These are phyloP conservation scores for Channa argus DNA, from an alignment of 2,113 vertebrate species.

Conservation along the genomic window DNA sequence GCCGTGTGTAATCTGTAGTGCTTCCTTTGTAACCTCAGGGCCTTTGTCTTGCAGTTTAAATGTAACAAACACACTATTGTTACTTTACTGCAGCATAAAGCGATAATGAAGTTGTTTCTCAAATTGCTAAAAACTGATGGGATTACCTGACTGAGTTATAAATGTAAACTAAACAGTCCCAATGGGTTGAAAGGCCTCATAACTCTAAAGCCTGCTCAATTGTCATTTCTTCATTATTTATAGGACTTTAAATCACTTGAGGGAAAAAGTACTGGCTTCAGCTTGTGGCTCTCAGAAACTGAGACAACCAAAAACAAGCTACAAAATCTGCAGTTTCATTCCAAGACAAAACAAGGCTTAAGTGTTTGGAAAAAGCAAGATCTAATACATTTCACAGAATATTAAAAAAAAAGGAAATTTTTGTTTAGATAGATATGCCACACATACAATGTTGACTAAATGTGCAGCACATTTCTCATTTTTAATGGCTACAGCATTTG, in stretches of 20 bases:
- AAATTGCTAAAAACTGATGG: slow-evolving; percentile 18
- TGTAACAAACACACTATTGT: slow-evolving; percentile 46
- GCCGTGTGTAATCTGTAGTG: slow-evolving; percentile 34
- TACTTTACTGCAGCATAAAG: slow-evolving; percentile 46
- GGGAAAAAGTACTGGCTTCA: slow-evolving; percentile 2
- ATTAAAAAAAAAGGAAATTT: slow-evolving; percentile 1
- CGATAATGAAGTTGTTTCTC: slow-evolving; percentile 44
- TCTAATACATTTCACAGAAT: neutral
- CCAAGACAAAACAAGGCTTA: slow-evolving; percentile 16
- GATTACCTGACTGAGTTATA: slow-evolving; percentile 40
- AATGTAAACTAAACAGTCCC: slow-evolving; percentile 21
- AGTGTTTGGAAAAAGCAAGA: neutral
- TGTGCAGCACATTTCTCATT: slow-evolving; percentile 19
- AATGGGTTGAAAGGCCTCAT: neutral
- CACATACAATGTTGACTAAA: slow-evolving; percentile 1
- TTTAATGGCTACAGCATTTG: neutral
- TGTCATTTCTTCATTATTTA: slow-evolving; percentile 44
- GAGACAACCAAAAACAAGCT: neutral
- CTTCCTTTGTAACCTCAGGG: slow-evolving; percentile 14
- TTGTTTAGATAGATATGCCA: neutral
- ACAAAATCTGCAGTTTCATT: slow-evolving; percentile 5
- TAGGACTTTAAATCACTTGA: slow-evolving; percentile 3
- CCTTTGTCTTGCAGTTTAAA: slow-evolving; percentile 16
- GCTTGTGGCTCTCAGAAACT: slow-evolving; percentile 21
- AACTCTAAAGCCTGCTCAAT: slow-evolving; percentile 10